phyloP scores from a whole-genome alignment of 2,888 invertebrate genomes.

The Rhagonycha lutea region DNA sequence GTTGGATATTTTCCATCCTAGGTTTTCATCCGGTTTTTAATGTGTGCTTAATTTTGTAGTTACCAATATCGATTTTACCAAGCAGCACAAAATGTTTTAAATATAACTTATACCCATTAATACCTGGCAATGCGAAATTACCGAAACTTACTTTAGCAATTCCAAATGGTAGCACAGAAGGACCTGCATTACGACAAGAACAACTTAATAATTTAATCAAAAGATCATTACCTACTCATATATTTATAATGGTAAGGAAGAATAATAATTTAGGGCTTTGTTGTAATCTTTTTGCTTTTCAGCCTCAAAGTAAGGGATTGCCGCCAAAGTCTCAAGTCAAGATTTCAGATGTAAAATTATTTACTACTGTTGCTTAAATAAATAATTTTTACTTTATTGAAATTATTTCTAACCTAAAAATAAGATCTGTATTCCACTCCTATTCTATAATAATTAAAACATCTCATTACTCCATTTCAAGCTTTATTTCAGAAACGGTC shows the following conservation, averaged over 20 bases:
- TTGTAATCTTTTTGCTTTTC: constrained; percentile 22
- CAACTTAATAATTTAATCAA: constrained; percentile 62
- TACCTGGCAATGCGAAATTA: constrained; percentile 73
- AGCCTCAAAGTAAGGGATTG: constrained; percentile 45
- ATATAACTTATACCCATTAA: constrained; percentile 80
- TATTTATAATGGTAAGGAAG: constrained; percentile 67
- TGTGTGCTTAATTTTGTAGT: constrained; percentile 35
- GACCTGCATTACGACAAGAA: constrained; percentile 53
- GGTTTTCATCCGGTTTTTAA: not conserved
- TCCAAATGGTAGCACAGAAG: constrained; percentile 52
- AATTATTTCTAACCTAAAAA: not conserved
- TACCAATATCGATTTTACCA: constrained; percentile 64
- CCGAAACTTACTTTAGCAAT: constrained; percentile 64
- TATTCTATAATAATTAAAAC: no score
- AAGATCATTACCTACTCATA: constrained; percentile 65
- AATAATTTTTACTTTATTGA: not conserved
- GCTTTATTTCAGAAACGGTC: no score
- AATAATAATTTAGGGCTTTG: not conserved
- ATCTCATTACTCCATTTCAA: no score
- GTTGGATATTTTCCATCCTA: constrained; percentile 50
- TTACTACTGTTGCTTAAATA: not conserved
- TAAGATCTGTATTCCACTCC: no score
- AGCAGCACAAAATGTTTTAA: constrained; percentile 64
- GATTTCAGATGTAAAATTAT: not conserved
- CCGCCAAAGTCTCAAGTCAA: constrained; percentile 27